Conservation (phyloP, 2,113 vertebrate genomes). For the Trichomycterus rosablanca region DNA sequence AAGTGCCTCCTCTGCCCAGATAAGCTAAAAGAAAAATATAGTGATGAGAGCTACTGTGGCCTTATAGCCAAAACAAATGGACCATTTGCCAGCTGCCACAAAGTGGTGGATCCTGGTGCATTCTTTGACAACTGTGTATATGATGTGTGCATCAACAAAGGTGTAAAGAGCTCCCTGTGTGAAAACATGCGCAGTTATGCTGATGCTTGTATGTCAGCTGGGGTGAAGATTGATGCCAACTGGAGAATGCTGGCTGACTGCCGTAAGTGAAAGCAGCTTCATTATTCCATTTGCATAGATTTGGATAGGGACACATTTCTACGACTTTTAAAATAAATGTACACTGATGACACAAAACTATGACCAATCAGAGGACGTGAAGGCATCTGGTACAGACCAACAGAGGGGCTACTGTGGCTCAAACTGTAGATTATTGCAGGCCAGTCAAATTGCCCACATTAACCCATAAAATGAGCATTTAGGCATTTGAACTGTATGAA, state of each 20-base stretch:
- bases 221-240: constrained; percentile 29
- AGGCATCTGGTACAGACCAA: too few relatives aligned
- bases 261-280: constrained; percentile 38
- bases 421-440: too few relatives aligned
- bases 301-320: too few relatives aligned
- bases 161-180: constrained; percentile 54
- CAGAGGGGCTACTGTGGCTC: too few relatives aligned
- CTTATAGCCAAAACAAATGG: constrained; percentile 37
- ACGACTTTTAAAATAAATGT: not conserved
- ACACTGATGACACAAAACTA: too few relatives aligned
- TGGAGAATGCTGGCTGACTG: constrained; percentile 40
- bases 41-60: constrained; percentile 27
- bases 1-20: constrained; percentile 33
- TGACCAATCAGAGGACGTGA: too few relatives aligned
- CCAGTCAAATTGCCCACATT: too few relatives aligned
- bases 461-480: too few relatives aligned
- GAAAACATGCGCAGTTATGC: constrained; percentile 57
- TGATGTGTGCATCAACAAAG: constrained; percentile 59
- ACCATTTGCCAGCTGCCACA: constrained; percentile 63
- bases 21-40: constrained; percentile 20
- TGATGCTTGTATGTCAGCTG: constrained; percentile 52
- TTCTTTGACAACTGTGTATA: constrained; percentile 65
- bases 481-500: too few relatives aligned
- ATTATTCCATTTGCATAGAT: too few relatives aligned
- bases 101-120: constrained; percentile 41